Evolutionary conservation across 2,113 vertebrate species (phyloP).

Genomic region (Crotalus horridus): DNA sequence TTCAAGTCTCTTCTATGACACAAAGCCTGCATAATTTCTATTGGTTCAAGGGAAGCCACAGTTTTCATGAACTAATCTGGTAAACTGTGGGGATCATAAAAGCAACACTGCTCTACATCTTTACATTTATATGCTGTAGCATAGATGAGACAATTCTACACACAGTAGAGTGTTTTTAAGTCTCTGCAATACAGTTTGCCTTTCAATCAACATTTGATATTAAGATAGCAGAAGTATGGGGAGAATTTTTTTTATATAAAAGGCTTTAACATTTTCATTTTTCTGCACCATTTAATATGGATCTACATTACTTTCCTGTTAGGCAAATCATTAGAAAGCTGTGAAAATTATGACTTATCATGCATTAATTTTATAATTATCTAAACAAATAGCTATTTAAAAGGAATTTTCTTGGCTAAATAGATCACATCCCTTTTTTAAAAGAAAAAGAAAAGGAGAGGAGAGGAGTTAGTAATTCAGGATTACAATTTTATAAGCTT

Average conservation of each 20-base stretch:
- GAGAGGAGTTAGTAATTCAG: slow-evolving; percentile 8
- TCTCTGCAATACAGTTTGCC: not conserved
- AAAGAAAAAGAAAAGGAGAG: not conserved
- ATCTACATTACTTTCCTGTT: slow-evolving; percentile 13
- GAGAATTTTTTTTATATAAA: not conserved
- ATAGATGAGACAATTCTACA: not conserved
- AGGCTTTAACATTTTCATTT: not conserved
- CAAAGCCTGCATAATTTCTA: not conserved
- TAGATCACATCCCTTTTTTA: slow-evolving; percentile 3
- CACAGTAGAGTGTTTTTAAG: not conserved
- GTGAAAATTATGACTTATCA: slow-evolving; percentile 6
- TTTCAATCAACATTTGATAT: not conserved
- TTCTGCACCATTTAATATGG: slow-evolving; percentile 1
- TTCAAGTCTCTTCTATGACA: not conserved
- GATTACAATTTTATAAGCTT: not conserved
- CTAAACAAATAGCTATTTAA: slow-evolving; percentile 10
- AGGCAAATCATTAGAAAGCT: not conserved
- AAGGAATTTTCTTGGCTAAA: slow-evolving; percentile 13
- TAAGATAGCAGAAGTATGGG: not conserved
- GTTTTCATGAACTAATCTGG: not conserved
- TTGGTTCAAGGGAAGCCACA: not conserved
- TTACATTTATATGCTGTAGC: not conserved
- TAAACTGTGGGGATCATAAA: not conserved
- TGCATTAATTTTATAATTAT: not conserved
- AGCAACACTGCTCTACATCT: not conserved